Conservation (phyloP, 2,888 invertebrate species). For the Acanthopleura granulata region DNA sequence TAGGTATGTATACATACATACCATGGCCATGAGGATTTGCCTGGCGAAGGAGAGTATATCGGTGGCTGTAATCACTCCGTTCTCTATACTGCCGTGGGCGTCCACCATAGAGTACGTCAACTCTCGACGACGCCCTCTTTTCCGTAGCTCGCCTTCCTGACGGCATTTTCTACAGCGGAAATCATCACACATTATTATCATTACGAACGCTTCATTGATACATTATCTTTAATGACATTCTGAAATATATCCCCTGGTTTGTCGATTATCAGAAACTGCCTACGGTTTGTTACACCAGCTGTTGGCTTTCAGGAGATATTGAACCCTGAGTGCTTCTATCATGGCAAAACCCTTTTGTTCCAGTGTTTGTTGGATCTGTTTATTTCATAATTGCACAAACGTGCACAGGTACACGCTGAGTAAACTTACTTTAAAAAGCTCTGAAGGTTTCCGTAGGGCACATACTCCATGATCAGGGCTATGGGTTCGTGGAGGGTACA, state of each 20-base stretch:
- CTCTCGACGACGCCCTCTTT: slow-evolving; percentile 46
- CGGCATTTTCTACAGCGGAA: slow-evolving; percentile 58
- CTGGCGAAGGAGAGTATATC: slow-evolving; percentile 86
- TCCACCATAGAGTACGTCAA: slow-evolving; percentile 60
- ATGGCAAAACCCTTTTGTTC: no score
- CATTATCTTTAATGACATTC: no score
- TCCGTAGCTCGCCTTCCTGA: slow-evolving; percentile 56
- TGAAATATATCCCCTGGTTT: no score
- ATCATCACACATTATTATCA: no score
- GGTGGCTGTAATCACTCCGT: slow-evolving; percentile 71
- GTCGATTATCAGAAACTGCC: no score
- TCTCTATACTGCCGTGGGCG: slow-evolving; percentile 59
- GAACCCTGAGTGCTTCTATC: no score
- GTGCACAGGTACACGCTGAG: neutral
- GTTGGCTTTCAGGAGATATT: no score
- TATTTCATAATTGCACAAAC: no score
- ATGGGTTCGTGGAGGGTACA: slow-evolving; percentile 80
- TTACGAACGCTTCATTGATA: no score
- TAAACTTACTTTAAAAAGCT: slow-evolving; percentile 62
- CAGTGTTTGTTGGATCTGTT: no score
- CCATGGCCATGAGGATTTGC: slow-evolving; percentile 90
- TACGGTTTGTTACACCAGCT: no score
- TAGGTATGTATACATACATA: slow-evolving; percentile 65
- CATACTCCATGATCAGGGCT: slow-evolving; percentile 83
- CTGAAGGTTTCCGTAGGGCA: slow-evolving; percentile 82